Conservation (phyloP, 2,113 vertebrate species). For the Rhipidura dahli region DNA sequence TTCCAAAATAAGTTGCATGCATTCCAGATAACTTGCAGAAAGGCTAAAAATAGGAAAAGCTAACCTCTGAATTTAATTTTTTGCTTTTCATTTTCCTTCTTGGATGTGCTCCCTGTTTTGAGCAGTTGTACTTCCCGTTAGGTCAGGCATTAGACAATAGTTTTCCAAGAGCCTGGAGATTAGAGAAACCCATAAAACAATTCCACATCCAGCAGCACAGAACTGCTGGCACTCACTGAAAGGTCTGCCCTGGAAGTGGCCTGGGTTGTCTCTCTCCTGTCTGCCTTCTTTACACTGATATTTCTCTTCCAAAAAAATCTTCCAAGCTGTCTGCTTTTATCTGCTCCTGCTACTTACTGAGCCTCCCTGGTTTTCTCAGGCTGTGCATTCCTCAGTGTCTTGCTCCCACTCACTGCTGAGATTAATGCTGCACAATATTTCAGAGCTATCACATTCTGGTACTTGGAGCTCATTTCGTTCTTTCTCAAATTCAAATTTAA, state of each 20-base stretch:
- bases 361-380: neutral
- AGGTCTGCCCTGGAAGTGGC: neutral
- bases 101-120: neutral
- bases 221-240: neutral
- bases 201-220: neutral
- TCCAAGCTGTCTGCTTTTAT: constrained; percentile 5
- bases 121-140: neutral
- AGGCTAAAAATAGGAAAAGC: constrained; percentile 22
- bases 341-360: neutral
- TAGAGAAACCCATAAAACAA: constrained; percentile 21
- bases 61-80: neutral
- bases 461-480: neutral
- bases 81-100: neutral
- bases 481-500: neutral
- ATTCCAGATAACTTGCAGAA: neutral
- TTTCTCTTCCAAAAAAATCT: constrained; percentile 14
- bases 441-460: constrained; percentile 26
- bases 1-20: neutral
- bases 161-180: constrained; percentile 29
- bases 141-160: constrained; percentile 7
- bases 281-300: neutral
- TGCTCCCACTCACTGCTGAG: constrained; percentile 53
- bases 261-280: constrained; percentile 21
- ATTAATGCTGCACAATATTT: constrained; percentile 54
- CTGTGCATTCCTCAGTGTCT: neutral